A percentile compares a stretch with the other conserved stretches of the same genome.
Evolutionary conservation across 2,888 invertebrate genomes (phyloP).

Genomic region (Junonia oenone): DNA sequence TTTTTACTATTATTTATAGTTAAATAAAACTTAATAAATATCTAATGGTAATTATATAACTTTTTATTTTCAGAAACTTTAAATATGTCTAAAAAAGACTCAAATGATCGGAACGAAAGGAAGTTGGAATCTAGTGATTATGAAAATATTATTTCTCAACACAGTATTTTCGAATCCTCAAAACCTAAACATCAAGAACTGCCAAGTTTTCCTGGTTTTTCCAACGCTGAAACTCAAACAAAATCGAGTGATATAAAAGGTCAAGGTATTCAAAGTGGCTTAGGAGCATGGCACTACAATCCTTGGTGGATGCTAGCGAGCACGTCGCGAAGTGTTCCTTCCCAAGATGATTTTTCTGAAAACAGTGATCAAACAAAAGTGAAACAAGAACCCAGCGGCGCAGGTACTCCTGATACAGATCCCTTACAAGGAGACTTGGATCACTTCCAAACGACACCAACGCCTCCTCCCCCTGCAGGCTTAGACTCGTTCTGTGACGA

Average conservation of each 20-base stretch:
- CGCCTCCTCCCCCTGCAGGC: slow-evolving; percentile 69
- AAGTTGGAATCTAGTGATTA: slow-evolving; percentile 72
- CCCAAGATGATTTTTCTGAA: slow-evolving; percentile 70
- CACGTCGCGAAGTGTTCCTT: slow-evolving; percentile 66
- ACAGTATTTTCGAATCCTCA: slow-evolving; percentile 70
- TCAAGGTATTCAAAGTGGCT: slow-evolving; percentile 57
- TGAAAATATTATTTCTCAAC: slow-evolving; percentile 71
- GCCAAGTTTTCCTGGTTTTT: slow-evolving; percentile 73
- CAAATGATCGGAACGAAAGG: slow-evolving; percentile 66
- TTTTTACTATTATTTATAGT: neutral
- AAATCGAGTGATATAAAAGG: slow-evolving; percentile 68
- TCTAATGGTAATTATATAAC: neutral
- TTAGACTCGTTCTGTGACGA: slow-evolving; percentile 75
- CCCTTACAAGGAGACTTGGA: slow-evolving; percentile 61
- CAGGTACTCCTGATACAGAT: slow-evolving; percentile 65
- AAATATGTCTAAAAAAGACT: slow-evolving; percentile 75
- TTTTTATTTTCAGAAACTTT: slow-evolving; percentile 33
- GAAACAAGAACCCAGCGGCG: slow-evolving; percentile 66
- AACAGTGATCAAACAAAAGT: slow-evolving; percentile 66
- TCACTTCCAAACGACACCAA: slow-evolving; percentile 52
- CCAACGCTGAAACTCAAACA: slow-evolving; percentile 76
- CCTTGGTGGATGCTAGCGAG: slow-evolving; percentile 79
- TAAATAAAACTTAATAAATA: neutral
- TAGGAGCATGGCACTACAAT: slow-evolving; percentile 75
- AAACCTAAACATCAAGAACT: slow-evolving; percentile 68